phyloP scores from a whole-genome alignment of 2,888 invertebrate species.

The Gandaritis pyraliata region DNA sequence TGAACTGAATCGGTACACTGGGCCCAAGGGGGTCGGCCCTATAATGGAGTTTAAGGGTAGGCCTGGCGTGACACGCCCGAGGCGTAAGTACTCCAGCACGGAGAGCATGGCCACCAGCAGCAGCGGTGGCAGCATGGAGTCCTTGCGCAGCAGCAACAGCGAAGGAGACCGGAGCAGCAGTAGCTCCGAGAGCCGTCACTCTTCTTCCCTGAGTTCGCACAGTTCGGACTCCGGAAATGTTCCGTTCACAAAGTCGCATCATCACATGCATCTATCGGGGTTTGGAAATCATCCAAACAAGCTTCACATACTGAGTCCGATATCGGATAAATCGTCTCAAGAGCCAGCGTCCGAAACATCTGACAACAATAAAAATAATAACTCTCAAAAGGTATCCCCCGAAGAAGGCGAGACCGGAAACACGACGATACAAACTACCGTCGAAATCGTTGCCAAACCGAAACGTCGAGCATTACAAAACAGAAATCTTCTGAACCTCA shows the following conservation, averaged over 20 bases:
- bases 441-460: slow-evolving; percentile 82
- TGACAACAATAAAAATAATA: slow-evolving; percentile 91
- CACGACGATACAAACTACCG: slow-evolving; percentile 74
- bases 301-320: slow-evolving; percentile 93
- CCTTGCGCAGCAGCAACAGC: slow-evolving; percentile 93
- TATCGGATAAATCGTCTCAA: slow-evolving; percentile 95
- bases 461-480: slow-evolving; percentile 89
- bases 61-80: slow-evolving; percentile 78
- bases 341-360: slow-evolving; percentile 93
- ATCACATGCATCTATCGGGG: slow-evolving; percentile 86
- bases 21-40: slow-evolving; percentile 84
- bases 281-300: slow-evolving; percentile 90
- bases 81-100: slow-evolving; percentile 89
- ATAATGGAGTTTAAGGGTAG: slow-evolving; percentile 87
- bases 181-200: slow-evolving; percentile 93
- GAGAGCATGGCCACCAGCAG: slow-evolving; percentile 95
- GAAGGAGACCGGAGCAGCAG: slow-evolving; percentile 94
- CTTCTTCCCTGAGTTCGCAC: slow-evolving; percentile 93
- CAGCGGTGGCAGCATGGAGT: slow-evolving; percentile 95
- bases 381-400: slow-evolving; percentile 90
- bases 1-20: slow-evolving; percentile 82
- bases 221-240: slow-evolving; percentile 91
- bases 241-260: slow-evolving; percentile 84
- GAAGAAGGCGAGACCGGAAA: slow-evolving; percentile 84
- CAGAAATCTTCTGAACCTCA: slow-evolving; percentile 89